Conservation (phyloP, 2,888 invertebrate species). For the Morpho deidamia region DNA sequence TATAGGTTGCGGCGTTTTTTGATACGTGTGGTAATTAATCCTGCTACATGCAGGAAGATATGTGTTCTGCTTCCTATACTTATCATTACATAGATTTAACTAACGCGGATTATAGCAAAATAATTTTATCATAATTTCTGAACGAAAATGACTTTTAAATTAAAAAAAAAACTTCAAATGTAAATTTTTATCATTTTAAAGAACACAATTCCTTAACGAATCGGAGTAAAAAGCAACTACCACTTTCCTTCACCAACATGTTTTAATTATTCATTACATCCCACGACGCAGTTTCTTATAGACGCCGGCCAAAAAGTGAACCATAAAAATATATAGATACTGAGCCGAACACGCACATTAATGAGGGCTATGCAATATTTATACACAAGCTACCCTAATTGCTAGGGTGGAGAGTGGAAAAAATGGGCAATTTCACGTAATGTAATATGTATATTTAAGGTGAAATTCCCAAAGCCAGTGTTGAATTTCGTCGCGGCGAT, state of each 20-base stretch:
- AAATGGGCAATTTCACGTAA: conserved; percentile 79
- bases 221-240: conserved; percentile 31
- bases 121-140: no score
- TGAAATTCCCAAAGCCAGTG: conserved; percentile 60
- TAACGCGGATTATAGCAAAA: no score
- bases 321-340: conserved; percentile 67
- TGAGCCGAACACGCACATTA: conserved; percentile 75
- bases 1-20: no score
- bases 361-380: conserved; percentile 77
- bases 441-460: conserved; percentile 79
- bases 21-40: no score
- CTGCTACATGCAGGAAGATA: no score
- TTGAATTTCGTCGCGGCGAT: conserved; percentile 69
- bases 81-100: no score
- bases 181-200: no score
- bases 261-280: conserved; percentile 75
- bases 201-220: conserved; percentile 8
- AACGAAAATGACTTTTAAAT: no score
- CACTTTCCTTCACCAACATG: conserved; percentile 55
- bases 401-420: conserved; percentile 79
- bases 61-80: no score
- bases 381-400: conserved; percentile 77
- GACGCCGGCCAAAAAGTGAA: conserved; percentile 54
- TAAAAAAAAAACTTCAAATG: no score
- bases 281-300: conserved; percentile 49